Evolutionary conservation across 1,140 invertebrate species (phyloP), one percentile per base, ranked within the genome.

Genomic region (Oncopodura yosiiana): DNA sequence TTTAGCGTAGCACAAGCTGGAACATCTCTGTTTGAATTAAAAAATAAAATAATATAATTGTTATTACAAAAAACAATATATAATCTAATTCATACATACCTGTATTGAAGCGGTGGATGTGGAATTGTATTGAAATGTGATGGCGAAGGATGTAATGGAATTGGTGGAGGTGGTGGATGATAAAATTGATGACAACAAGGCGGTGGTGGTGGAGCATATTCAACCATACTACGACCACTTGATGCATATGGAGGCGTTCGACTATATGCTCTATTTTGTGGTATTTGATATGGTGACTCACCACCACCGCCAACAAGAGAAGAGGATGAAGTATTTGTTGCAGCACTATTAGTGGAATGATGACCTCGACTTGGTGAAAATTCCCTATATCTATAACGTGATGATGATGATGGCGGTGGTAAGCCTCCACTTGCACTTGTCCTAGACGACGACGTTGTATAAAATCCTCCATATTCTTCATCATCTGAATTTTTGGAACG

Each of bases 141-240:
- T n/a, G 61, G 57, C 21, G 57, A 60, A 19, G 56, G 46, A 37
- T 53, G 52, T 11, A 54, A 51, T 26, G 51, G 54, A 34, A 60
- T 49, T 34, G 56, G 57, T 11, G 61, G 53, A 18, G 57, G 57
- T 26, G 61, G 54, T 6, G 56, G 57, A 45, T 60, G 57, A 48
- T 63, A 63, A 41, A 59, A 63, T 27, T 63, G 61, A 53, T 63
- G 61, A 45, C 61, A 63, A 43, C 61, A 63, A n/a, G 61, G 61
- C 27, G 61, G 61, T 14, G 61, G 61, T 32, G 61, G 61, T 19
- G 58, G 45, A 37, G 48, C 52, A 43, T 63, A 63, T 32, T 63
- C 61, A 11, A 62, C 44, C 26, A 58, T 49, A n/a, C 32, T 49
- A 16, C 60, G 34, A 21, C 53, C 54, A 34, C 50, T 53, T 9